Base-by-base conservation (phyloP, 2,888 invertebrate species). In the Silvanus unidentatus region DNA sequence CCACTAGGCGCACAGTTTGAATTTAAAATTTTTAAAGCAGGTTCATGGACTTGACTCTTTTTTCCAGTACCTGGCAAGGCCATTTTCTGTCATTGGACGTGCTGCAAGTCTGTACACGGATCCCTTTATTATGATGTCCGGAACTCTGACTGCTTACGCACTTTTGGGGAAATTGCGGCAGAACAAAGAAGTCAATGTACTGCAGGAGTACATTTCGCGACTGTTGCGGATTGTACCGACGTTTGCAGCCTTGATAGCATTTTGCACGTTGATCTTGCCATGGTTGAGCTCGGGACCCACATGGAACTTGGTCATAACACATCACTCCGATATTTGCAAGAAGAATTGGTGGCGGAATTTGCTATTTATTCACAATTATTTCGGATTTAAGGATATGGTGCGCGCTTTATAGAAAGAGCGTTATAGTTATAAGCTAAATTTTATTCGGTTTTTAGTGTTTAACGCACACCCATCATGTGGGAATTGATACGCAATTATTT, bases 71-170 rank as follows among this genome's bases (percentile, higher is more conserved):
- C 66, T 83, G 42, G 80, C 80, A 0, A 73, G 75, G 59, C 76
- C 81, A 2, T 84, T 82, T 80, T 80, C 82, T 1, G 82, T 82
- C 1, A 66, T 84, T 42, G 82, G 80, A 34, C 73, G 84, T 56
- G 82, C 82, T 1, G 83, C 84, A 1, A 82, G 82, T 53, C 70
- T 84, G 4, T 84, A 84, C 58, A 84, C 84, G 0, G 84, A 84
- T 70, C 82, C 83, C 1, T 84, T 84, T 63, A 76, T 84, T 42
- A 79, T 84, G 74, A 75, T 84, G 41, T 84, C 84, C 38, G 84
- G 82, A 14, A 76, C 82, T 52, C 61, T 84, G 40, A 82, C 84
- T 0, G 73, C 82, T 0, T 80, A 83, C 59, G 77, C 81, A 0
- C 71, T 83, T 13, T 69, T 82, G 42, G 80, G 79, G 6, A 75